Conservation (phyloP, 1,140 invertebrate genomes). For the Glossosoma conforme region DNA sequence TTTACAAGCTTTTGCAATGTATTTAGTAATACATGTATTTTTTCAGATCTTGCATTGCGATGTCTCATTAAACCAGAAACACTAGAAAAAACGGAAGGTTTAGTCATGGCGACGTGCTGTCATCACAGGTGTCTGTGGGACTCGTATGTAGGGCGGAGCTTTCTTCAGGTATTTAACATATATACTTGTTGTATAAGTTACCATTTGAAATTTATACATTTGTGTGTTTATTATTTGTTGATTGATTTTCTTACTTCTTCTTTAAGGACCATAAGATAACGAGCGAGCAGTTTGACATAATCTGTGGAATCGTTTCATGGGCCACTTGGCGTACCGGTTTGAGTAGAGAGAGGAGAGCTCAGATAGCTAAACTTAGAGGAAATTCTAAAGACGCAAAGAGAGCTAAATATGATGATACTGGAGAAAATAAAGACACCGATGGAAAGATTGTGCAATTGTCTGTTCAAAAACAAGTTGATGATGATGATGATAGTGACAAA, state of each 20-base stretch:
- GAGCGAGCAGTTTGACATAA: conserved; percentile 64
- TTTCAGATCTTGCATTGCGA: conserved; percentile 62
- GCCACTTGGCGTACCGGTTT: conserved; percentile 69
- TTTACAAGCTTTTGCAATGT: no score
- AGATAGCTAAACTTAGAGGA: no score
- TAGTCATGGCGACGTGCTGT: conserved; percentile 79
- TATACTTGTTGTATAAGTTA: no score
- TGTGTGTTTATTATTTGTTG: no score
- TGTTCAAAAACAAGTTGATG: neutral
- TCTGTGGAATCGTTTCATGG: conserved; percentile 79
- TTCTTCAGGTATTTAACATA: conserved; percentile 50
- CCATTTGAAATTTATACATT: no score
- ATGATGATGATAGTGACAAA: neutral
- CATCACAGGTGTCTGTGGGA: conserved; percentile 76
- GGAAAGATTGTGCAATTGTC: neutral
- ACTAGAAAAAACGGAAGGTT: conserved; percentile 49
- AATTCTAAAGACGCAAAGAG: conserved; percentile 22
- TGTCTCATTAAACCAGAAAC: conserved; percentile 52
- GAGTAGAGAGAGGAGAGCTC: conserved; percentile 42
- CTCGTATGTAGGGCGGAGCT: conserved; percentile 63
- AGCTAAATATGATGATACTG: conserved; percentile 15
- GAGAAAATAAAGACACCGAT: conserved; percentile 30
- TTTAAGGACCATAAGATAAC: conserved; percentile 54
- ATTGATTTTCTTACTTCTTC: conserved; percentile 20
- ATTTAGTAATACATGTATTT: no score